Conservation (phyloP, 2,797 vertebrate species). For the Acanthurus tractus region DNA sequence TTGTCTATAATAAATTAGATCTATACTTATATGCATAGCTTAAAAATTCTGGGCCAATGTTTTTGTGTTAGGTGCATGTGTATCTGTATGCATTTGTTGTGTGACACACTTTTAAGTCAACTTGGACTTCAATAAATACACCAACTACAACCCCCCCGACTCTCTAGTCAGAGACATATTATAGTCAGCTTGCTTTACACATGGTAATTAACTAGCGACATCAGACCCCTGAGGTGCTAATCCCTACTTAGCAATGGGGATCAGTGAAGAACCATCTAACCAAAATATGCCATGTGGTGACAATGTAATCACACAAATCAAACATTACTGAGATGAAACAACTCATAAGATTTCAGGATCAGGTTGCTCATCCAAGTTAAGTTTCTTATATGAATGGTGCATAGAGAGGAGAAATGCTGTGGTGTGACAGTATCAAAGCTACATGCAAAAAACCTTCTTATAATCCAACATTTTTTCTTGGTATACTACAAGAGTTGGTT, state of each 20-base stretch:
- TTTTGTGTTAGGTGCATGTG: too few relatives aligned
- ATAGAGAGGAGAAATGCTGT: constrained; percentile 1
- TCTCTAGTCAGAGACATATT: constrained; percentile 3
- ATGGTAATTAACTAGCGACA: constrained; percentile 40
- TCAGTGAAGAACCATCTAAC: constrained; percentile 47
- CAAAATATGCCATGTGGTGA: constrained; percentile 13
- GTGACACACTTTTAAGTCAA: background rate
- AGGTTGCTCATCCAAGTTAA: background rate
- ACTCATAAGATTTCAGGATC: background rate
- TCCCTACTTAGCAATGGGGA: constrained; percentile 43
- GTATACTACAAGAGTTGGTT: background rate
- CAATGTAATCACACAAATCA: constrained; percentile 15
- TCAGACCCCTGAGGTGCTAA: constrained; percentile 51
- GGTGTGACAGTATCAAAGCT: background rate
- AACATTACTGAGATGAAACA: constrained; percentile 1
- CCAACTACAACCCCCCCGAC: constrained; percentile 7
- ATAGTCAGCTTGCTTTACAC: constrained; percentile 12
- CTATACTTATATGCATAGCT: background rate
- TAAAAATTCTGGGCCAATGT: background rate
- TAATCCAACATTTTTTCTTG: background rate
- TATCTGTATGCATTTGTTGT: background rate
- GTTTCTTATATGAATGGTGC: background rate
- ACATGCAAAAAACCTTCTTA: background rate
- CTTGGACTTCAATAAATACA: background rate
- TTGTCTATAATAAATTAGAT: constrained; percentile 28